phyloP scores from a whole-genome alignment of 2,113 vertebrate genomes.

The Globicephala melas region DNA sequence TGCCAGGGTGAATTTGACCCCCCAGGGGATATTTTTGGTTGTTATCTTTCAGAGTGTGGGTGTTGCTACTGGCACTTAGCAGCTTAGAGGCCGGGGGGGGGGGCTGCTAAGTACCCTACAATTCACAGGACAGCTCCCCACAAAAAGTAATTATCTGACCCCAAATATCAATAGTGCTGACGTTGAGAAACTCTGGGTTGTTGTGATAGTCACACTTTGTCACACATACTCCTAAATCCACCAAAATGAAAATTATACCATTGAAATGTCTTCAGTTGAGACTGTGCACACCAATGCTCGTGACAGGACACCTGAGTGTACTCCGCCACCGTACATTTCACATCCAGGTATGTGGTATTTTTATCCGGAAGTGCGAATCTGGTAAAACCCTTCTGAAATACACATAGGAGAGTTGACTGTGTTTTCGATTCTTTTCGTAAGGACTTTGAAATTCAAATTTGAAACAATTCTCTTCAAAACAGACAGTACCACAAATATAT shows the following conservation, averaged over 20 bases:
- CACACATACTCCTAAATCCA: not conserved
- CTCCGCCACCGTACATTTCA: not conserved
- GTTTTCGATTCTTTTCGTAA: not conserved
- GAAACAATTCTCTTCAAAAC: conserved; percentile 13
- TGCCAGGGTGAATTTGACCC: not conserved
- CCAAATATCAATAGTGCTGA: not conserved
- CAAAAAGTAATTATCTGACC: not conserved
- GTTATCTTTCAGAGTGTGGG: not conserved
- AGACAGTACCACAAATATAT: not conserved
- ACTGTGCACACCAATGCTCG: not conserved
- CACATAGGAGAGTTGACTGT: not conserved
- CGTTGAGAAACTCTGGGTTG: not conserved
- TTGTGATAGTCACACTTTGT: not conserved
- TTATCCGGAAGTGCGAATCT: not conserved
- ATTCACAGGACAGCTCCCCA: not conserved
- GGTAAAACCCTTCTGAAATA: not conserved
- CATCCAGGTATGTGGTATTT: not conserved
- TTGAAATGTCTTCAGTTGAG: not conserved
- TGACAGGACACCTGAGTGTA: not conserved
- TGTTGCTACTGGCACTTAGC: not conserved
- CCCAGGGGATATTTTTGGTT: not conserved
- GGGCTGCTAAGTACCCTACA: not conserved
- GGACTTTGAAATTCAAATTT: not conserved
- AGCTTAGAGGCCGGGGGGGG: not conserved
- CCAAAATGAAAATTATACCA: not conserved